Evolutionary conservation across 2,113 vertebrate genomes (phyloP), one percentile per base, ranked within the genome.

Genomic region (Rhipidura dahli): DNA sequence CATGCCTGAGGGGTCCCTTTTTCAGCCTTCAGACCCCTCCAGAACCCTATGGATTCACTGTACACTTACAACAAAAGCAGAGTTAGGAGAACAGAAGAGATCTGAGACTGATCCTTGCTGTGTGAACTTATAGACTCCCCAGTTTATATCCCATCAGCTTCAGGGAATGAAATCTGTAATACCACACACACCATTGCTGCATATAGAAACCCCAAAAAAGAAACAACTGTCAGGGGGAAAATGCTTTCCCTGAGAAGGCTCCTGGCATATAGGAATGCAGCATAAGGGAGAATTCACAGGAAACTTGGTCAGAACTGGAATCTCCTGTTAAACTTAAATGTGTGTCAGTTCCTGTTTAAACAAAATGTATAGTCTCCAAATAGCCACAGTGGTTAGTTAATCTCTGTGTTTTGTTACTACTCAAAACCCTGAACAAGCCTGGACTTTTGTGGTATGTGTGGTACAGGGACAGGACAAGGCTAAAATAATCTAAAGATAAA

Each of bases 41-140:
- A 0, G 0, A n/a, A n/a, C 5, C 15, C n/a, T 47, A 6, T 14
- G 30, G 27, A 65, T 20, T 75, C 39, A 33, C 28, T 15, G 8
- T 11, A 49, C 6, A 35, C 6, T 30, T 68, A 6, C 30, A 76
- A 19, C 8, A 49, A 68, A 84, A 77, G 6, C 37, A 57, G n/a
- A 30, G 13, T 13, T 31, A 33, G n/a, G 10, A 71, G 22, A 42
- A 57, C 0, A 54, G 45, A 76, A 87, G 53, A 40, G 49, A 54
- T 4, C 44, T 60, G 40, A 59, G 15, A 30, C 13, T 22, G 15
- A 71, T 66, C 23, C 7, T 84, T 22, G 44, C 10, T 4, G 0
- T 44, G 6, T 47, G 31, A 71, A 78, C 13, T 9, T 17, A 42
- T 2, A 61, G 61, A 64, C 5, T 68, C 11, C n/a, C 5, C 49